A percentile compares a stretch with the other conserved stretches of the same genome.
Evolutionary conservation across 2,113 vertebrate genomes (phyloP).

Genomic region (Labrus mixtus): DNA sequence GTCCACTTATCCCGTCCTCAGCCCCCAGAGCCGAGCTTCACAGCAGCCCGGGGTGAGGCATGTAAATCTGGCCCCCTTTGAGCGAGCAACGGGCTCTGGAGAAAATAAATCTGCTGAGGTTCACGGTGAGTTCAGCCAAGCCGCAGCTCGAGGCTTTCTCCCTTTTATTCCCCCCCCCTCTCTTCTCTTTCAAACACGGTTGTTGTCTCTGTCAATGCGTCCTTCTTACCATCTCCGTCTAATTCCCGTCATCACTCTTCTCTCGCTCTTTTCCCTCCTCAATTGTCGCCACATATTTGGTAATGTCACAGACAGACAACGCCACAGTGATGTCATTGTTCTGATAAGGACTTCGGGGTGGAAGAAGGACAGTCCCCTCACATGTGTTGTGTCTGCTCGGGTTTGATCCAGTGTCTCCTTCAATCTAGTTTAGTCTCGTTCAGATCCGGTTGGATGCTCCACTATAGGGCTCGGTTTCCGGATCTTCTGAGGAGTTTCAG

Average conservation of each 20-base stretch:
- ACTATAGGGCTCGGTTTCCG: conserved; percentile 18
- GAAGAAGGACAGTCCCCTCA: conserved; percentile 54
- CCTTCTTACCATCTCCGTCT: conserved; percentile 34
- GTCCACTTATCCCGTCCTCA: conserved; percentile 57
- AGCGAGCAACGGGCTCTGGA: conserved; percentile 78
- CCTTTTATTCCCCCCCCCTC: conserved; percentile 19
- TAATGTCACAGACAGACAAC: conserved; percentile 43
- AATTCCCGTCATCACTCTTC: conserved; percentile 14
- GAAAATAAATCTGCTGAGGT: conserved; percentile 85
- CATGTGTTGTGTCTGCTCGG: conserved; percentile 61
- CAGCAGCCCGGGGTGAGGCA: conserved; percentile 64
- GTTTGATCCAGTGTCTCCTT: conserved; percentile 50
- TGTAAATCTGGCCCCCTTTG: conserved; percentile 81
- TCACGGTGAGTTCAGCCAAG: conserved; percentile 86
- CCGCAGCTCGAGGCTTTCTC: conserved; percentile 64
- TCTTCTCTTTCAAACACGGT: conserved; percentile 28
- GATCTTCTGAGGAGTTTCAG: conserved; percentile 11
- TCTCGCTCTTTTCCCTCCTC: neutral
- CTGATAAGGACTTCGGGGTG: conserved; percentile 33
- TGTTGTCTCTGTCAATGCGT: conserved; percentile 41
- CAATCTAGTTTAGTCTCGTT: conserved; percentile 24
- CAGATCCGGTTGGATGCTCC: conserved; percentile 19
- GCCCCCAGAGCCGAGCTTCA: conserved; percentile 46
- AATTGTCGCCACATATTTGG: conserved; percentile 33
- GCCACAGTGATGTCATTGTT: conserved; percentile 69